Evolutionary conservation across 2,797 vertebrate genomes (phyloP), one percentile per base, ranked within the genome.

Genomic region (Danio kyathit): DNA sequence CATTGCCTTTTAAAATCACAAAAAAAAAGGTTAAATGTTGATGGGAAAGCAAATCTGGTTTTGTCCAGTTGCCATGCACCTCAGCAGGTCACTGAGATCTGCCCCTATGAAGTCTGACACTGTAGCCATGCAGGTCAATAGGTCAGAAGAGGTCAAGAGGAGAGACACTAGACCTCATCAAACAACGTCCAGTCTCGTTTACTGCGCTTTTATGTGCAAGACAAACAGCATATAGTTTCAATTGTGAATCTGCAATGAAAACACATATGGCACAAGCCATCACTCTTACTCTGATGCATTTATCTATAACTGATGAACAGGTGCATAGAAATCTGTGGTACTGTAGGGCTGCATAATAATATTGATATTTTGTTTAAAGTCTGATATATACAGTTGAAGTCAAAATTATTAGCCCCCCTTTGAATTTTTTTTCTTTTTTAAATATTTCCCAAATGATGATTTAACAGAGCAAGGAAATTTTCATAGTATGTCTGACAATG

Each of bases 21-120:
- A 29, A 79, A n/a, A 82, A 46, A 48, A 13, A 69, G 83, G 56
- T 66, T 63, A 78, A 72, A 78, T 6, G 29, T 54, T 71, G 56
- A 79, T 21, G 67, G 17, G n/a, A 54, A 29, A 41, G 59, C 49
- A 5, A 13, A 79, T n/a, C 3, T 19, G 79, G 75, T 83, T 5
- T 5, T 57, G 74, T 79, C 81, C 81, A 80, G 83, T 70, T 83
- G 56, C 56, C 29, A 64, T 76, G 49, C 60, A 75, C 78, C 79
- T 67, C 66, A 74, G 48, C 60, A 82, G 82, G 77, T 85, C 71
- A 5, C 80, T 76, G 38, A 48, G 29, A 59, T 76, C 71, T 84
- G 57, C 54, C 41, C 57, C 74, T 83, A 56, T 86, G 83, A 87
- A 84, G 83, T 87, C 52, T 40, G 79, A 70, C 79, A 77, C 79